Conservation (phyloP, 2,113 vertebrate species). For the Merops nubicus region DNA sequence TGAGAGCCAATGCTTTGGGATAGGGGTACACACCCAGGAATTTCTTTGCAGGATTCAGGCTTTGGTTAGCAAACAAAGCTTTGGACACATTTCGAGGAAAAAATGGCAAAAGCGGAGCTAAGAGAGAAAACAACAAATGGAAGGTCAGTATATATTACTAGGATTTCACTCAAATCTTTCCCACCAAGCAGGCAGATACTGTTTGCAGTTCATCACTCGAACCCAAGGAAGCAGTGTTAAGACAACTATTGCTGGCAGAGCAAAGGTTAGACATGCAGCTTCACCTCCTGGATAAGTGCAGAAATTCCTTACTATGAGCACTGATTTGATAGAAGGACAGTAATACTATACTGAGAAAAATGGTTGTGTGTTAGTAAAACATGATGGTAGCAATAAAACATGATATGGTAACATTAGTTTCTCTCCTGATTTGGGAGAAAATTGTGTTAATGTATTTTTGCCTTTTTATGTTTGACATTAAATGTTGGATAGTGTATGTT, state of each 20-base stretch:
- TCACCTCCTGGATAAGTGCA: background rate
- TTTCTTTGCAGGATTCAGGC: background rate
- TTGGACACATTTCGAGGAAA: background rate
- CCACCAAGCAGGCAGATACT: background rate
- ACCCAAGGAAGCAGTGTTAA: background rate
- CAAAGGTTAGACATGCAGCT: background rate
- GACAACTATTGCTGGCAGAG: background rate
- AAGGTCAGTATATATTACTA: background rate
- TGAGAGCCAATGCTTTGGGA: background rate
- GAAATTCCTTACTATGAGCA: background rate
- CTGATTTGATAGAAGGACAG: background rate
- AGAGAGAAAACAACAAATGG: background rate
- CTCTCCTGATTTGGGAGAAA: background rate
- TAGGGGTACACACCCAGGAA: background rate
- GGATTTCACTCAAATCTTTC: background rate
- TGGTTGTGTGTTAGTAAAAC: background rate
- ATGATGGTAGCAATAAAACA: too few species aligned
- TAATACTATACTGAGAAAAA: background rate
- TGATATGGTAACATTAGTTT: too few species aligned
- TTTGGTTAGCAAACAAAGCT: background rate
- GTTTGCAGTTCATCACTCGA: background rate
- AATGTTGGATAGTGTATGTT: background rate
- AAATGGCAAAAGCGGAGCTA: background rate
- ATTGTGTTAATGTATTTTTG: background rate
- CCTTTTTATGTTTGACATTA: background rate